A percentile compares a stretch with the other conserved stretches of the same genome.
Evolutionary conservation across 1,140 invertebrate species (phyloP).

Genomic region (Coelopa frigida): DNA sequence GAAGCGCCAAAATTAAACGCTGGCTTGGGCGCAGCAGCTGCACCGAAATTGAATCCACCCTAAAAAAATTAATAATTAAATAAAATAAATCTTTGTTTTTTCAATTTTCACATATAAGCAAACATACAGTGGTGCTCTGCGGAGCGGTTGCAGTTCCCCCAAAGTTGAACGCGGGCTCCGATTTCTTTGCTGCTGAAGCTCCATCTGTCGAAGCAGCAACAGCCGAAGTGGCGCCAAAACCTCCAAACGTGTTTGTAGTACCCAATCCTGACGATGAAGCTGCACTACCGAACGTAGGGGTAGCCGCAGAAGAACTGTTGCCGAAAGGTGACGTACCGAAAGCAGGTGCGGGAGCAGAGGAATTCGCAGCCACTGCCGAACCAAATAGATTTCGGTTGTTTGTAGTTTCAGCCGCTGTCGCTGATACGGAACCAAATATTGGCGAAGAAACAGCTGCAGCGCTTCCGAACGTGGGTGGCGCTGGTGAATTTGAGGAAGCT

Average conservation of each 20-base stretch:
- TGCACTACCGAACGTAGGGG: slow-evolving; percentile 13
- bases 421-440: slow-evolving; percentile 8
- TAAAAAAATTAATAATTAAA: slow-evolving; percentile 6
- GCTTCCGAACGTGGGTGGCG: slow-evolving; percentile 2
- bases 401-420: slow-evolving; percentile 13
- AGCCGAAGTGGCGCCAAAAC: slow-evolving; percentile 14
- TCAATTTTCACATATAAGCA: too few relatives aligned
- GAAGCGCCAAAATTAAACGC: slow-evolving; percentile 14
- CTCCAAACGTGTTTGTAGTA: slow-evolving; percentile 12
- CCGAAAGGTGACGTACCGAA: slow-evolving; percentile 3
- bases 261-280: background rate
- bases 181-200: slow-evolving; percentile 13
- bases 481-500: background rate
- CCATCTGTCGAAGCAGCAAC: background rate
- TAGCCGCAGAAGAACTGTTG: slow-evolving; percentile 1
- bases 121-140: slow-evolving; percentile 12
- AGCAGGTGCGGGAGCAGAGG: slow-evolving; percentile 3
- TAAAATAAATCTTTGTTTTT: background rate
- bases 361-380: background rate
- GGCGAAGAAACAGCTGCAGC: background rate
- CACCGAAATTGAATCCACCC: slow-evolving; percentile 16
- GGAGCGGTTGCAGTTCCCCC: slow-evolving; percentile 4
- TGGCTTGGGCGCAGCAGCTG: slow-evolving; percentile 7
- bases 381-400: slow-evolving; percentile 7
- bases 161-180: slow-evolving; percentile 15